Evolutionary conservation across 2,797 vertebrate genomes (phyloP).

Genomic region (Hirundo rustica): DNA sequence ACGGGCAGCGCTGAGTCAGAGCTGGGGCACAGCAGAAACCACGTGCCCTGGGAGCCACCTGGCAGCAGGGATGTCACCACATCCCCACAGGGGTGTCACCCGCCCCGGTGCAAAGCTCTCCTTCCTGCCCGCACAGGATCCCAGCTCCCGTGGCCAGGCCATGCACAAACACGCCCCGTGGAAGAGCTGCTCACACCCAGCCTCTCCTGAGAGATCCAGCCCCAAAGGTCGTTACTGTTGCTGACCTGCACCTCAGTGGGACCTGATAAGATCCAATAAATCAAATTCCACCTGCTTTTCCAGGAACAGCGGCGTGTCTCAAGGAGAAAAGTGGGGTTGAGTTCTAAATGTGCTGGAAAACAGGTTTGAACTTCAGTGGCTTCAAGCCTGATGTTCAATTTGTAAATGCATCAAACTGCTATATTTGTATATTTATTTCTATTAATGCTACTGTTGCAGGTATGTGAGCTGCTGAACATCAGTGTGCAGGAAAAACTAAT

Average conservation of each 20-base stretch:
- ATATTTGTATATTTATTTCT: not conserved
- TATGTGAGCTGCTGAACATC: not conserved
- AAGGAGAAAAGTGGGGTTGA: not conserved
- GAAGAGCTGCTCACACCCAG: not conserved
- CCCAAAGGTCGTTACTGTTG: not conserved
- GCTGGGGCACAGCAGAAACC: not conserved
- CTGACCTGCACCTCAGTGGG: not conserved
- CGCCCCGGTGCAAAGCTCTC: accelerated
- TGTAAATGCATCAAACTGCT: not conserved
- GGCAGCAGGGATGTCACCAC: not conserved
- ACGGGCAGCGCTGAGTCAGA: not conserved
- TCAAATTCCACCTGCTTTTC: not conserved
- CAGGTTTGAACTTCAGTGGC: not conserved
- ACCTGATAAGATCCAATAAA: not conserved
- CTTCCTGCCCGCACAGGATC: not conserved
- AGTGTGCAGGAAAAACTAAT: accelerated
- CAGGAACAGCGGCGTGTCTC: not conserved
- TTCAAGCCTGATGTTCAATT: not conserved
- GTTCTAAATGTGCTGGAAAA: not conserved
- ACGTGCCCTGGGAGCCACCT: not conserved
- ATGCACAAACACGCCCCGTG: accelerated
- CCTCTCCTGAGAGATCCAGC: not conserved
- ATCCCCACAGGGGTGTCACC: accelerated
- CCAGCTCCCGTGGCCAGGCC: not conserved
- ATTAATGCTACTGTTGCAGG: not conserved